Evolutionary conservation across 2,113 vertebrate species (phyloP).

Genomic region (Lagenorhynchus albirostris): DNA sequence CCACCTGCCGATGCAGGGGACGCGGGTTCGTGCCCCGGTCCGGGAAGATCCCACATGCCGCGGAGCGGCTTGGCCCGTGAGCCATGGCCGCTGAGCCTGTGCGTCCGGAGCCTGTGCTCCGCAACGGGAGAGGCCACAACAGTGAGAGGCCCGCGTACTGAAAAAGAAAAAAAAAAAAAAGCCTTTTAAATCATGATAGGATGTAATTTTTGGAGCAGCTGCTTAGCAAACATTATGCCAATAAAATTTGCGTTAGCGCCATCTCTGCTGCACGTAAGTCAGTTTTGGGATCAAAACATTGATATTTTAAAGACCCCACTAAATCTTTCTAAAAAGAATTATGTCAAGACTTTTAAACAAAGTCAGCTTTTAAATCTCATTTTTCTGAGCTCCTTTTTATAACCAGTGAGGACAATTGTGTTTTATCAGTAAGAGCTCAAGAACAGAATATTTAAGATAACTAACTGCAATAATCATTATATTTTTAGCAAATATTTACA

Average conservation of each 20-base stretch:
- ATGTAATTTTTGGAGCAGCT: not conserved
- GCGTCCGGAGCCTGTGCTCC: too few species aligned
- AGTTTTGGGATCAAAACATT: not conserved
- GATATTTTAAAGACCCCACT: not conserved
- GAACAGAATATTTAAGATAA: not conserved
- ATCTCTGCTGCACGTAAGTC: not conserved
- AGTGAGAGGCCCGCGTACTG: too few species aligned
- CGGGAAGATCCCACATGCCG: too few species aligned
- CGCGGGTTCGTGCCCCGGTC: too few species aligned
- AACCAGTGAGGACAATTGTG: not conserved
- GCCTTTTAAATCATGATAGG: not conserved
- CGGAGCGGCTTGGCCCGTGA: too few species aligned
- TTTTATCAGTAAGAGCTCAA: conserved; percentile 19
- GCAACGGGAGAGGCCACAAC: too few species aligned
- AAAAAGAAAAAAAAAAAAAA: not conserved
- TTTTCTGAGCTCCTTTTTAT: not conserved
- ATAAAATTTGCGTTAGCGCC: not conserved
- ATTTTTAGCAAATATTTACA: not conserved
- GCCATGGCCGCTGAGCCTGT: too few species aligned
- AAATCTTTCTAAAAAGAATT: not conserved
- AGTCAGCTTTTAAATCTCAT: not conserved
- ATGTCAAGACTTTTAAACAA: not conserved
- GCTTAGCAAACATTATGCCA: not conserved
- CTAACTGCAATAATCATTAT: not conserved
- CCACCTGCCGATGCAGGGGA: too few species aligned